Evolutionary conservation across 2,113 vertebrate species (phyloP), one percentile per base, ranked within the genome.

Genomic region (Chionis minor): DNA sequence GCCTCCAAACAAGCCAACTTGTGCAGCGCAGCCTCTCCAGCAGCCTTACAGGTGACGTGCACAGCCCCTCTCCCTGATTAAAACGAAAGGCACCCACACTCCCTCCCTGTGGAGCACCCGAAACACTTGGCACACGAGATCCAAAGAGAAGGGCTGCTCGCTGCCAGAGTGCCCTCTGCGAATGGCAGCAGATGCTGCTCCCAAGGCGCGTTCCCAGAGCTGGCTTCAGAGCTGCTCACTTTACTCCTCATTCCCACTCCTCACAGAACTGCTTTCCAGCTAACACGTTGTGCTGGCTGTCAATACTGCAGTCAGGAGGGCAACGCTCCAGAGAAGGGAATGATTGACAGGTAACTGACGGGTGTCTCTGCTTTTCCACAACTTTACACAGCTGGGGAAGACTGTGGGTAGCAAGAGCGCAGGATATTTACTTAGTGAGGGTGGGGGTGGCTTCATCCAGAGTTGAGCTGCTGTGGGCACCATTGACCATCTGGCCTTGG

Each of bases 401-500:
- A 65, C 47, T 14, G 35, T 1, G 1, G 20, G 32, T 55, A 81
- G 23, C n/a, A 26, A 63, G 14, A 33, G 18, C 52, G 21, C 49
- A 65, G 6, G 65, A 51, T 23, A 82, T 85, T 98, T 98, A 99
- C 98, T 98, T 98, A 54, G 98, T 98, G 81, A 98, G 98, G 5
- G 99, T 99, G 38, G 99, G 99, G 3, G 99, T 99, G 61, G 98
- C 98, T 96, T 99, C 99, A 38, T 99, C 99, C 97, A 99, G 97
- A 15, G 99, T 99, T 70, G 99, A 99, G 26, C 98, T 98, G 2
- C 98, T 99, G 98, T 99, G 99, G 90, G 99, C 99, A 55, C 99
- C 99, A 2, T 99, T 99, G 96, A 99, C 99, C 97, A 99, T 99
- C 80, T 99, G 99, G 44, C 98, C 98, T 89, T 99, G 99, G 14